phyloP scores from a whole-genome alignment of 1,140 invertebrate genomes.

The Hycleus phaleratus region DNA sequence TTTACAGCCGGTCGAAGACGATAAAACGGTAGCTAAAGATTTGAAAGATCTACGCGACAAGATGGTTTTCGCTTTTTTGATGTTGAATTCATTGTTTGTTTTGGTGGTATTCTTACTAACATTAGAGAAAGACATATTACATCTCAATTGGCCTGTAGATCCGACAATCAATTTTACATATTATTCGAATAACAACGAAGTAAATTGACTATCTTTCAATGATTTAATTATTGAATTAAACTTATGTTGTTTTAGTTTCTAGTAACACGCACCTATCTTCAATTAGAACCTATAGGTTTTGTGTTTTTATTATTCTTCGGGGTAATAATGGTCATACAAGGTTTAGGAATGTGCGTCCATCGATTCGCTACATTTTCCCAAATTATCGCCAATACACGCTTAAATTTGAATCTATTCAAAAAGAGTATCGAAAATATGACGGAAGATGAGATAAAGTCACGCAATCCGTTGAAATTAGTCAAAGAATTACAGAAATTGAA shows the following conservation, averaged over 20 bases:
- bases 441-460: conserved; percentile 15
- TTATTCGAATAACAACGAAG: conserved; percentile 38
- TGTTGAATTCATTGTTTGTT: conserved; percentile 78
- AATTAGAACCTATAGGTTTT: conserved; percentile 70
- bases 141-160: conserved; percentile 65
- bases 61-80: conserved; percentile 70
- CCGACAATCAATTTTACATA: conserved; percentile 59
- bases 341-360: conserved; percentile 78
- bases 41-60: conserved; percentile 63
- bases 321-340: conserved; percentile 65
- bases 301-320: conserved; percentile 70
- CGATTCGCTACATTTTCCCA: conserved; percentile 77
- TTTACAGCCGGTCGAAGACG: conserved; percentile 59
- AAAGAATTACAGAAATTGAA: conserved; percentile 33
- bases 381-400: conserved; percentile 63
- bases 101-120: conserved; percentile 73
- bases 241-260: conserved; percentile 31
- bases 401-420: conserved; percentile 1
- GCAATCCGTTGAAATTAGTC: conserved; percentile 22
- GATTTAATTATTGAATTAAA: not conserved
- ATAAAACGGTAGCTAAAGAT: conserved; percentile 44
- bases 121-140: conserved; percentile 61
- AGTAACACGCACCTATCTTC: conserved; percentile 49
- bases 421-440: conserved; percentile 22
- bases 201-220: not conserved